Evolutionary conservation across 2,113 vertebrate species (phyloP).

Genomic region (Prunella fulvescens): DNA sequence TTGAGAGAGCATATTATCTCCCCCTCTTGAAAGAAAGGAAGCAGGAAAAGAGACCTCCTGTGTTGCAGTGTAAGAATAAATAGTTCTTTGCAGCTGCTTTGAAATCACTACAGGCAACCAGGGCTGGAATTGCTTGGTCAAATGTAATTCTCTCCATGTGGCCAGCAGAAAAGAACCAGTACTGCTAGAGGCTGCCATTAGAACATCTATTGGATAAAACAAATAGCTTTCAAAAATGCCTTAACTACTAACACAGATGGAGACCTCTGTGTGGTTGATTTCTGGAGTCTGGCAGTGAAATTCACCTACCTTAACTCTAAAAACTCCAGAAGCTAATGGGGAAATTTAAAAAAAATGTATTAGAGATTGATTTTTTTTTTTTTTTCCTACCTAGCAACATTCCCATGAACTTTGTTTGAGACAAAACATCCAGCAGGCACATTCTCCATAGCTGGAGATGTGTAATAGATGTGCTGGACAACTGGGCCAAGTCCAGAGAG

Average conservation of each 20-base stretch:
- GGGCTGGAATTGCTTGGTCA: not conserved
- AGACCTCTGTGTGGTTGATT: not conserved
- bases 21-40: not conserved
- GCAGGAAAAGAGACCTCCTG: not conserved
- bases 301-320: not conserved
- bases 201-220: not conserved
- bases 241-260: not conserved
- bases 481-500: not conserved
- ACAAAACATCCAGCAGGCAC: not conserved
- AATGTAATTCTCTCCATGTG: not conserved
- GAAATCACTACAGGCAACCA: not conserved
- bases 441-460: not conserved
- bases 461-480: fast-evolving
- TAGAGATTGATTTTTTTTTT: not conserved
- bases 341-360: not conserved
- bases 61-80: not conserved
- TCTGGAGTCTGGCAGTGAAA: not conserved
- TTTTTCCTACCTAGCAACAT: not conserved
- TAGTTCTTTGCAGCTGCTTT: not conserved
- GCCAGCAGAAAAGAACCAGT: not conserved
- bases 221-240: not conserved
- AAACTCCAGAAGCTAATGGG: not conserved
- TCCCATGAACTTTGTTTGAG: not conserved
- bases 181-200: not conserved
- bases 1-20: not conserved